A percentile compares a stretch with the other conserved stretches of the same genome.
Evolutionary conservation across 2,888 invertebrate genomes (phyloP).

Genomic region (Eupithecia vulgata): DNA sequence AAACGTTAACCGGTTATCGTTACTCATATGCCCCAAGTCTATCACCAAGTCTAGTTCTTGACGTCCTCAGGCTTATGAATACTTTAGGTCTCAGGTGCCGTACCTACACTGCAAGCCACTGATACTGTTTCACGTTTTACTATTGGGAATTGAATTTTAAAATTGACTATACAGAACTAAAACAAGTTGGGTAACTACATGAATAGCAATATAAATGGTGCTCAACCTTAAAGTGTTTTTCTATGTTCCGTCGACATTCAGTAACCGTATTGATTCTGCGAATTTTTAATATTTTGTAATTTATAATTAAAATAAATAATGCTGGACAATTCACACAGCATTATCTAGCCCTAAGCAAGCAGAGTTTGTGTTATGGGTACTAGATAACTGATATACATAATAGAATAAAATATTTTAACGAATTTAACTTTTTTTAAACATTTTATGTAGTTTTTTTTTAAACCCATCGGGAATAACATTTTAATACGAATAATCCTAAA

Average conservation of each 20-base stretch:
- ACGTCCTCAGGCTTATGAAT: conserved; percentile 69
- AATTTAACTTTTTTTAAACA: too few species aligned
- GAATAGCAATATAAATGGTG: not conserved
- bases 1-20: not conserved
- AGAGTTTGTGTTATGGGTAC: too few species aligned
- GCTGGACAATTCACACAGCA: too few species aligned
- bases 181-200: not conserved
- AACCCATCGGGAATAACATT: too few species aligned
- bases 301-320: too few species aligned
- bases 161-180: conserved; percentile 17
- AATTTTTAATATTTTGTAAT: not conserved
- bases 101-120: conserved; percentile 55
- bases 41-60: conserved; percentile 59
- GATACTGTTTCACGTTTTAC: conserved; percentile 36
- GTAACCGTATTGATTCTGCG: not conserved
- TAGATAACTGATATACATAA: too few species aligned
- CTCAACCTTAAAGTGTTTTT: not conserved
- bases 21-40: conserved; percentile 48
- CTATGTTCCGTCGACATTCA: not conserved
- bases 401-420: too few species aligned
- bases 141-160: conserved; percentile 30
- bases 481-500: not conserved
- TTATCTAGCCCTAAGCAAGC: too few species aligned
- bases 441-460: too few species aligned
- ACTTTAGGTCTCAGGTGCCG: conserved; percentile 64